Evolutionary conservation across 1,140 invertebrate genomes (phyloP).

Genomic region (Zaprionus tsacasi): DNA sequence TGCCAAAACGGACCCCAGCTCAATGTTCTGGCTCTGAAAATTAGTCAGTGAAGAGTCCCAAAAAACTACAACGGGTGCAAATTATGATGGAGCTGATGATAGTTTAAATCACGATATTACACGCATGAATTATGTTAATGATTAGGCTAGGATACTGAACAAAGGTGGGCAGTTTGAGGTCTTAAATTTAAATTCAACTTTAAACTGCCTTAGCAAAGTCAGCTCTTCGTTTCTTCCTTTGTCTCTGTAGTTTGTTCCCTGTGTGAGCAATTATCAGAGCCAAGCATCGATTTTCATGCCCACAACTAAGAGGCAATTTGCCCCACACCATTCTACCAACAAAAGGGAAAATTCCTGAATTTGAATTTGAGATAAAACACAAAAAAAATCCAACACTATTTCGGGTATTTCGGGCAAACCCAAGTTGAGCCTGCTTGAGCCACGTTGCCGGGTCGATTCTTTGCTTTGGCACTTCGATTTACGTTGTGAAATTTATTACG

Average conservation of each 20-base stretch:
- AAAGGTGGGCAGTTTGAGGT: neutral
- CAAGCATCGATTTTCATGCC: conserved; percentile 49
- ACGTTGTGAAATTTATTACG: conserved; percentile 64
- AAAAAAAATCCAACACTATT: conserved; percentile 42
- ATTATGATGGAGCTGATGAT: conserved; percentile 1
- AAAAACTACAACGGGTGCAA: neutral
- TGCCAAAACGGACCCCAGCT: conserved; percentile 1
- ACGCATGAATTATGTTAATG: neutral
- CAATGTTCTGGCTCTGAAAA: neutral
- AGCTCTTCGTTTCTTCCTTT: neutral
- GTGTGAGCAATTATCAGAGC: conserved; percentile 40
- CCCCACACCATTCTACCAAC: neutral
- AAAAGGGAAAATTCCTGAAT: conserved; percentile 28
- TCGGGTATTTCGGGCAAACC: neutral
- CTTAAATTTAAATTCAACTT: neutral
- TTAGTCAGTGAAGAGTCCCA: neutral
- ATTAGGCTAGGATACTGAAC: neutral
- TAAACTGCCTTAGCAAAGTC: neutral
- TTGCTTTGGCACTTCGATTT: conserved; percentile 51
- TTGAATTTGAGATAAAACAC: conserved; percentile 34
- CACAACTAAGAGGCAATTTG: conserved; percentile 53
- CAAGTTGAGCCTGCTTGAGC: conserved; percentile 42
- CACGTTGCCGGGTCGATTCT: conserved; percentile 25
- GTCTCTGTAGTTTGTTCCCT: too few species aligned
- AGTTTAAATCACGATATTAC: neutral